Percentiles rank a stretch among this genome's conserved stretches.
phyloP scores from a whole-genome alignment of 2,888 invertebrate species.

The Corythucha ciliata region DNA sequence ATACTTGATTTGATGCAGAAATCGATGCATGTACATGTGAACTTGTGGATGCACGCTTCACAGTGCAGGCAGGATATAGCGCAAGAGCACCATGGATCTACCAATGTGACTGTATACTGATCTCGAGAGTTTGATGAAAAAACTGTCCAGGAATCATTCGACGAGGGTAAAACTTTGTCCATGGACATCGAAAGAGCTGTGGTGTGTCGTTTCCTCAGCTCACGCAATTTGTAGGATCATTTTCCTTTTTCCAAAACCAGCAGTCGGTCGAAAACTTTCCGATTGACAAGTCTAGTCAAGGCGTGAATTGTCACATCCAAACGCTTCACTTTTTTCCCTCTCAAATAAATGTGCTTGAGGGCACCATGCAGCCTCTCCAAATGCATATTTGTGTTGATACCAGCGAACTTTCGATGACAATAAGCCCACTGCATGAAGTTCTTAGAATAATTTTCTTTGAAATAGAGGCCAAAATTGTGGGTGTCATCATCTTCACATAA shows the following conservation, averaged over 20 bases:
- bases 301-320: conserved; percentile 15
- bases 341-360: conserved; percentile 29
- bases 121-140: conserved; percentile 6
- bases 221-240: neutral
- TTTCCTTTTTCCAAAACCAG: conserved; percentile 8
- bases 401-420: conserved; percentile 28
- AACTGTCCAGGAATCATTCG: conserved; percentile 2
- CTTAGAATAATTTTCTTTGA: neutral
- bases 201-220: conserved; percentile 1
- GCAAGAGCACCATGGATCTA: conserved; percentile 3
- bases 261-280: conserved; percentile 5
- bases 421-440: conserved; percentile 24
- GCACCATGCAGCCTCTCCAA: conserved; percentile 32
- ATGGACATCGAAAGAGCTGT: neutral
- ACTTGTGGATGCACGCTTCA: conserved; percentile 4
- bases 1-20: conserved; percentile 10
- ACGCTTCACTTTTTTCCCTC: conserved; percentile 29
- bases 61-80: neutral
- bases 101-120: neutral
- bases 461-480: conserved; percentile 2
- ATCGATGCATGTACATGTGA: conserved; percentile 8
- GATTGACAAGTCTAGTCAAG: conserved; percentile 2
- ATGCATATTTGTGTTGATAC: conserved; percentile 34
- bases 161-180: neutral
- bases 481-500: conserved; percentile 1